Evolutionary conservation across 2,797 vertebrate genomes (phyloP), one percentile per base, ranked within the genome.

Genomic region (Potorous gilbertii): DNA sequence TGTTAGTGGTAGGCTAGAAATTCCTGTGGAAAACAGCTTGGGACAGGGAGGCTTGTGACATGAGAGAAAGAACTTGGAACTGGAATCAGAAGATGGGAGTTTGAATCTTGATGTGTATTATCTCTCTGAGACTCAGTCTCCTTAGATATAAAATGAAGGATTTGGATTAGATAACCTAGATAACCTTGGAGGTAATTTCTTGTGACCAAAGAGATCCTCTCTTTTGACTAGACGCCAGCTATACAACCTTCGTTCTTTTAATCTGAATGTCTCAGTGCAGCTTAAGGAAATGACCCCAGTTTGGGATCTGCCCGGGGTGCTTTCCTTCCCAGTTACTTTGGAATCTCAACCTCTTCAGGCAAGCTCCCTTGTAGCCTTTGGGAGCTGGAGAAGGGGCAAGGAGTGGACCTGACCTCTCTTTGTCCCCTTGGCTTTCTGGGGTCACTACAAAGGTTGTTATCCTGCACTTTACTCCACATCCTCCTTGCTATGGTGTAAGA

Each of bases 51-150:
- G 5, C 34, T 66, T n/a, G 11, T 66, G 34, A 14, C 74, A 46
- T 40, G 0, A 3, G 74, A 46, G 66, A 81, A 40, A 81, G 40
- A 81, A 21, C n/a, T n/a, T n/a, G 34, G 14, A n/a, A 66, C 34
- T 66, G 14, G 59, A 16, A 66, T 66, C 31, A 66, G 62, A n/a
- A n/a, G 34, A n/a, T 5, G 13, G 4, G 10, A 24, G 62, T 52
- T 93, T 56, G 54, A 66, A 54, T 55, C 16, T n/a, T 93, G 92
- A 91, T 13, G 21, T 91, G 95, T 57, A 52, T 13, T 16, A 87
- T 27, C 28, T 81, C 91, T 95, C 31, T 92, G 28, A 14, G 14
- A 46, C 95, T 95, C 56, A 40, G n/a, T 92, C 52, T 66, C 92
- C 94, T 95, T 46, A 59, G 57, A 28, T 92, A 13, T 91, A 90